These are phyloP conservation scores for Triplophysa dalaica DNA, from an alignment of 2,113 vertebrate species.

Conservation along the genomic window DNA sequence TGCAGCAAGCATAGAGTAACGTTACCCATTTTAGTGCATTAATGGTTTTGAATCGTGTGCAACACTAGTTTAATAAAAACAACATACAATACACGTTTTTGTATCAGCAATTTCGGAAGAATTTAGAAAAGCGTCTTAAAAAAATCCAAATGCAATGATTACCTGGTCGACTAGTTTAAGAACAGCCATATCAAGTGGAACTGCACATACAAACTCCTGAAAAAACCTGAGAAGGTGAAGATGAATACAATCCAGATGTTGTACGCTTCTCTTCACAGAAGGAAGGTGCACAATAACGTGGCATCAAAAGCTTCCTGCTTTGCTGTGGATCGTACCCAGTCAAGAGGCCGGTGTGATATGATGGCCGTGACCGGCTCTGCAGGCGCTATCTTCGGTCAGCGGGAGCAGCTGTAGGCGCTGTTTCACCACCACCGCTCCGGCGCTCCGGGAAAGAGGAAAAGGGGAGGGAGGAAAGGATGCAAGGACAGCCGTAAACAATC, in stretches of 20 bases:
- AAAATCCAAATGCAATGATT: constrained; percentile 12
- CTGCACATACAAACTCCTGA: constrained; percentile 63
- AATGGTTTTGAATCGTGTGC: background rate
- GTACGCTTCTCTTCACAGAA: constrained; percentile 5
- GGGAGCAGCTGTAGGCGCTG: constrained; percentile 54
- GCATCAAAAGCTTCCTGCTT: constrained; percentile 14
- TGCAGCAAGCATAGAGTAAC: background rate
- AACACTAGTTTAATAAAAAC: background rate
- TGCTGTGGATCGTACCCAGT: constrained; percentile 25
- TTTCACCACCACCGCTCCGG: constrained; percentile 26
- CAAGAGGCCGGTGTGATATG: constrained; percentile 63
- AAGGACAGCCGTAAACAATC: constrained; percentile 60
- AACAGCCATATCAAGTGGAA: constrained; percentile 76
- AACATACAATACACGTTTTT: background rate
- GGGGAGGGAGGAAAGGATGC: constrained; percentile 55
- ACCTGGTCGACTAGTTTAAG: constrained; percentile 81
- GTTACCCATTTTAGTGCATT: background rate
- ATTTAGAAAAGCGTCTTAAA: constrained; percentile 42
- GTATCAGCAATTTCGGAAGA: background rate
- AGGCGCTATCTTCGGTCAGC: constrained; percentile 62
- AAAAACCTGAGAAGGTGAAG: constrained; percentile 14
- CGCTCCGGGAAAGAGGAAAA: constrained; percentile 45
- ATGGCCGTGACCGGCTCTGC: constrained; percentile 62
- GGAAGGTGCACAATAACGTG: constrained; percentile 14
- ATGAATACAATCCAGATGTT: constrained; percentile 1